Conservation (phyloP, 2,113 vertebrate genomes). For the Galemys pyrenaicus region DNA sequence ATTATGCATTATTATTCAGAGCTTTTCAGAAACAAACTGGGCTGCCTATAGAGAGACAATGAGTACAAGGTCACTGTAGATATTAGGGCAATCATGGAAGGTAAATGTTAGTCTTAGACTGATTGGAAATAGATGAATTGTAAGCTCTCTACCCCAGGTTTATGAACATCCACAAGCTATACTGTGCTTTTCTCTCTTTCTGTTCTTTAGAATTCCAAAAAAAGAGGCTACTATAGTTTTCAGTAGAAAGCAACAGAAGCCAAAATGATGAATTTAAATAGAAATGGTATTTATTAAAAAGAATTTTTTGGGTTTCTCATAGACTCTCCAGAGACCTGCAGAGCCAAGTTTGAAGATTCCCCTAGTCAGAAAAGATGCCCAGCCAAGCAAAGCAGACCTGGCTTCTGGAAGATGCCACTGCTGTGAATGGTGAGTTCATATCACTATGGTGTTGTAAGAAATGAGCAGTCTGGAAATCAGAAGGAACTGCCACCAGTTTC, state of each 20-base stretch:
- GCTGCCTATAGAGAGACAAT: background rate
- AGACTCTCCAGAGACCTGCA: background rate
- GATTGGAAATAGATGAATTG: background rate
- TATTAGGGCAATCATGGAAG: background rate
- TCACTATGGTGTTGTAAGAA: background rate
- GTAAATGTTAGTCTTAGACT: background rate
- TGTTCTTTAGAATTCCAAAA: background rate
- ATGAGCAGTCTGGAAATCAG: background rate
- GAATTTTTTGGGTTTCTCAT: accelerated
- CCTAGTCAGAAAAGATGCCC: background rate
- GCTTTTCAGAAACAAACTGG: background rate
- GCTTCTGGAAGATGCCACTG: background rate
- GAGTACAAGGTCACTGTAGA: background rate
- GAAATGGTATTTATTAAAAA: conserved; percentile 17
- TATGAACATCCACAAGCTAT: background rate
- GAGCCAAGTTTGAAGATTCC: background rate
- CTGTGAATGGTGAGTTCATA: background rate
- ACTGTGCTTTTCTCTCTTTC: background rate
- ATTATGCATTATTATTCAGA: background rate
- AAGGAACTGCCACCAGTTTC: too few relatives aligned
- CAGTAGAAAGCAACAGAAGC: background rate
- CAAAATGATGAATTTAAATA: background rate
- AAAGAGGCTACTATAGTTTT: background rate
- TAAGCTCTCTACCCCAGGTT: background rate
- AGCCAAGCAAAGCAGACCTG: background rate